A percentile compares a stretch with the other conserved stretches of the same genome.
Conservation (phyloP, 2,797 vertebrate species). For the Enteromius treurensis region DNA sequence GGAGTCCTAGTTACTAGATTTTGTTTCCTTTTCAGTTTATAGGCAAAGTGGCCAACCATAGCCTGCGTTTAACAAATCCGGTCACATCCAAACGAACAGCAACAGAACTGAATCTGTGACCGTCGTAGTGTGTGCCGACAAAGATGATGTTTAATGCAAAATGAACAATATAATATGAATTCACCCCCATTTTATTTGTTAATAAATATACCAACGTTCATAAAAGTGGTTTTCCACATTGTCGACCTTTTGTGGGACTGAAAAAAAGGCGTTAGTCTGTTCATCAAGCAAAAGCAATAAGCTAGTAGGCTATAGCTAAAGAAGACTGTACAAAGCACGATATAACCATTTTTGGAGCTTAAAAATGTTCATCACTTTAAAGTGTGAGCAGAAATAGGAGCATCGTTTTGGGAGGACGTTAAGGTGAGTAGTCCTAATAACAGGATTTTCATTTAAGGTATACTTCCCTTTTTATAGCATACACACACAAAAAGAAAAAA, state of each 20-base stretch:
- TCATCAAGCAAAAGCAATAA: background rate
- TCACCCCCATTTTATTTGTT: background rate
- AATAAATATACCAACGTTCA: background rate
- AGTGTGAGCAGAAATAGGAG: background rate
- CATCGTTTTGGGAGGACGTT: background rate
- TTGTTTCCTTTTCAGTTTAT: constrained; percentile 17
- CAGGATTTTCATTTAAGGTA: background rate
- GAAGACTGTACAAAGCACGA: background rate
- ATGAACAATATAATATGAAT: background rate
- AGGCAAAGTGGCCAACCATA: background rate
- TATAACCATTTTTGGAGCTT: background rate
- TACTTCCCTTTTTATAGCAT: background rate
- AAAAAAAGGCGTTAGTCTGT: background rate
- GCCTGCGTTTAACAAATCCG: constrained; percentile 14
- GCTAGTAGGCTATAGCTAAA: background rate
- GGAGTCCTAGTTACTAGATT: constrained; percentile 28
- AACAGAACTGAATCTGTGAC: constrained; percentile 13
- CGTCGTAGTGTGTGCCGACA: background rate
- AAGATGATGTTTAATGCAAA: background rate
- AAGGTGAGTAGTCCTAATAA: background rate
- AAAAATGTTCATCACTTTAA: background rate
- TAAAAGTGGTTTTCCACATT: background rate
- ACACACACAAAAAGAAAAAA: background rate
- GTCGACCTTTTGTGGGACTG: background rate
- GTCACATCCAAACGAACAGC: constrained; percentile 25